Evolutionary conservation across 2,113 vertebrate genomes (phyloP), one percentile per base, ranked within the genome.

Genomic region (Cnemophilus loriae): DNA sequence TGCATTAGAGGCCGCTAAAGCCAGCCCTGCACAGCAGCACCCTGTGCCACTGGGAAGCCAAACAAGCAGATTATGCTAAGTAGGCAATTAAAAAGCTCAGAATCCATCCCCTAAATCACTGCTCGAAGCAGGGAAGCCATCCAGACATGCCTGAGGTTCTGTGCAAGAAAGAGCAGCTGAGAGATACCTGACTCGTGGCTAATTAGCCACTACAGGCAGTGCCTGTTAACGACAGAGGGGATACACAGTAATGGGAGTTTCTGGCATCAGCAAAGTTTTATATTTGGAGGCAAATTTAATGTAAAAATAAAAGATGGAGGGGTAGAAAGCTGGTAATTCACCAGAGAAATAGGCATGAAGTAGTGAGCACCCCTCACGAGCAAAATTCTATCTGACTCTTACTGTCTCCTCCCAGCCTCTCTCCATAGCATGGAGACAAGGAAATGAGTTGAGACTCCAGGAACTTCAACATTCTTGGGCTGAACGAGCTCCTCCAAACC

Each of bases 11-110:
- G 65, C 80, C 89, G 71, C 67, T 68, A 19, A 78, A 82, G 60
- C 35, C 73, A 84, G 16, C 52, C 73, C 37, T 37, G 32, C 60
- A 55, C 17, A 67, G 91, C 80, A 84, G 89, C 44, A 17, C 60
- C 39, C 78, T 30, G 65, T 63, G 50, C 78, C 75, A 79, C 63
- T 26, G 59, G 59, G 67, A 94, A 88, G 59, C 55, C 53, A 65
- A 95, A 63, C 57, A 88, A 87, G 70, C 68, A 90, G 70, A 80
- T 95, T 80, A 90, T 77, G 84, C 78, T 90, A 91, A 94, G 46
- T 1, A 80, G 64, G 74, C 2, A 5, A 89, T 94, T 93, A 81
- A 87, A 92, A 92, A 91, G 52, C 75, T 44, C 37, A 13, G 61
- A 79, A 63, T 82, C 63, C n/a, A 65, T 87, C 42, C 70, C 47